A percentile compares a stretch with the other conserved stretches of the same genome.
These are phyloP conservation scores for Cosmopolites sordidus DNA, from an alignment of 2,888 invertebrate genomes.

Conservation along the genomic window DNA sequence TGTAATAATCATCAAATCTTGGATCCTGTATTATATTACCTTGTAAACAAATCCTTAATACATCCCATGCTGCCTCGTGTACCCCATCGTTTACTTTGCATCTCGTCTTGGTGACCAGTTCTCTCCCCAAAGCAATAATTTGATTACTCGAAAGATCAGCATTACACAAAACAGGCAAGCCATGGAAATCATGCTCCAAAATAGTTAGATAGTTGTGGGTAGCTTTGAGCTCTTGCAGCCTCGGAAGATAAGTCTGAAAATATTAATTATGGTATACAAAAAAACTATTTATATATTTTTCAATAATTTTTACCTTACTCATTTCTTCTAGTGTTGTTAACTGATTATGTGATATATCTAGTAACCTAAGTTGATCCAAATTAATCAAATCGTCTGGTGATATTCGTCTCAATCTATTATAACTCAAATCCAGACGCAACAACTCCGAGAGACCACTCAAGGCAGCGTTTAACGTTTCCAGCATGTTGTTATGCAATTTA, in stretches of 20 bases:
- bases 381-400: constrained; percentile 75
- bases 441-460: constrained; percentile 71
- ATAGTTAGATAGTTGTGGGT: constrained; percentile 72
- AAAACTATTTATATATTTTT: no score
- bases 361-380: constrained; percentile 65
- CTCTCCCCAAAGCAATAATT: constrained; percentile 67
- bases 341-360: constrained; percentile 76
- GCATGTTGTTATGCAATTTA: constrained; percentile 68
- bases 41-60: constrained; percentile 73
- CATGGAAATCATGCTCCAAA: constrained; percentile 77
- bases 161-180: constrained; percentile 73
- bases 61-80: constrained; percentile 54
- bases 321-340: constrained; percentile 75
- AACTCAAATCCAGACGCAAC: constrained; percentile 66
- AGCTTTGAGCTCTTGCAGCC: constrained; percentile 70
- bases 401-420: constrained; percentile 69
- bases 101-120: constrained; percentile 73
- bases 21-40: no score
- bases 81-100: constrained; percentile 78
- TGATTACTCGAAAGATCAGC: constrained; percentile 76
- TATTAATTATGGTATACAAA: no score
- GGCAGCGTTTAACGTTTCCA: constrained; percentile 68
- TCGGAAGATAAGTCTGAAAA: constrained; percentile 72
- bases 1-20: no score
- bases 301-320: constrained; percentile 69